Percentiles rank a stretch among this genome's conserved stretches.
Conservation (phyloP, 2,113 vertebrate species). For the Cebus imitator region DNA sequence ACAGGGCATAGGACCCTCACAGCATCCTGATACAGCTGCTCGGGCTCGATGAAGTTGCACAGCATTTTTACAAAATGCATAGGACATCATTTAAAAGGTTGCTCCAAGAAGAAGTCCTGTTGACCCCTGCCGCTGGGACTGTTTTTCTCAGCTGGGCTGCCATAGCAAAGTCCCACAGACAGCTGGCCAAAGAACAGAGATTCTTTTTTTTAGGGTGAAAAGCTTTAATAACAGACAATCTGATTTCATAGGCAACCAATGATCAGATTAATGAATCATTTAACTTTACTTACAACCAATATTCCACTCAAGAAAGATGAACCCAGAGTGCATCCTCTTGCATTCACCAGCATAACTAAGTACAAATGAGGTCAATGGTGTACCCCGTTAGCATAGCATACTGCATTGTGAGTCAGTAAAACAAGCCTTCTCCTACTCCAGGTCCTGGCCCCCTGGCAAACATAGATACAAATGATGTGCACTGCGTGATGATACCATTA, state of each 20-base stretch:
- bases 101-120: too few relatives aligned
- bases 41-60: too few relatives aligned
- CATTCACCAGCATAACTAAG: slow-evolving; percentile 67
- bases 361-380: slow-evolving; percentile 78
- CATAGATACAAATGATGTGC: slow-evolving; percentile 85
- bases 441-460: slow-evolving; percentile 81
- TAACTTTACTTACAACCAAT: slow-evolving; percentile 80
- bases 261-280: slow-evolving; percentile 76
- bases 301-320: slow-evolving; percentile 74
- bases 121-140: too few relatives aligned
- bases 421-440: slow-evolving; percentile 69
- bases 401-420: slow-evolving; percentile 75
- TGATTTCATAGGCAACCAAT: slow-evolving; percentile 79
- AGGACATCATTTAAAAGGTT: too few relatives aligned
- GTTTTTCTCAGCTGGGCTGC: not conserved
- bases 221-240: slow-evolving; percentile 75
- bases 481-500: slow-evolving; percentile 85
- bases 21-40: too few relatives aligned
- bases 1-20: too few relatives aligned
- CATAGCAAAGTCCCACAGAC: too few relatives aligned
- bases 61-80: too few relatives aligned
- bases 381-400: slow-evolving; percentile 83
- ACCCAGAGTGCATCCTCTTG: slow-evolving; percentile 65
- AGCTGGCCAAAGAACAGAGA: not conserved
- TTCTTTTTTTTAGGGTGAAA: slow-evolving; percentile 57